Evolutionary conservation across 1,140 invertebrate genomes (phyloP), one percentile per base, ranked within the genome.

Genomic region (Aleiodes sp.): DNA sequence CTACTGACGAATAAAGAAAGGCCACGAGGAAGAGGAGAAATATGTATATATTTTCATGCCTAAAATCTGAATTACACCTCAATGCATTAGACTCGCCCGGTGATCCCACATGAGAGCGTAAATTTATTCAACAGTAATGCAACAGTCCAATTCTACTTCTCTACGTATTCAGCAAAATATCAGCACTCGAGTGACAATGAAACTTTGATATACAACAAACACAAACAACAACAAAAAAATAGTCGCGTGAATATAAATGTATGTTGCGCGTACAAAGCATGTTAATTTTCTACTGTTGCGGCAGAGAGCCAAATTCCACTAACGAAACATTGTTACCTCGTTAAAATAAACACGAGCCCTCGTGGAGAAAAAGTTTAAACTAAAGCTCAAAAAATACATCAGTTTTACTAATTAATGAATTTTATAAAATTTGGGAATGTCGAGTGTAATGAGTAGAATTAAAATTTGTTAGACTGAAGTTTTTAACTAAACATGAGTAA

Each of bases 1-100:
- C 28, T 26, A 59, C 29, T 59, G 56, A 31, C 4, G 26, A 26
- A 59, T 59, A n/a, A 59, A 59, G 12, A 59, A 52, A 59, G 29
- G 29, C 4, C 56, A 4, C 9, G 28, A 14, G 9, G 9, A 33
- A 9, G 31, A 9, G 9, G 9, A 33, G 9, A 33, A 33, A 33
- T 4, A 28, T 59, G 14, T 59, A 29, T 59, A 28, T 29, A 29
- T 59, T 59, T 31, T 29, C 14, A 59, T 29, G 29, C 10, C 3
- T 24, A 1, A 26, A 52, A 52, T 52, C 46, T 52, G 21, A 52
- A 52, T 52, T 24, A 52, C 26, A 21, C 46, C 26, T 16, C 19
- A 52, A 21, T 52, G 46, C 46, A 52, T 52, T 24, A 10, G n/a
- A 52, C 46, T 21, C 8, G 2, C 19, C 46, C 19, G 8, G 7